Base-by-base conservation (phyloP, 2,888 invertebrate genomes). In the Panopea generosa region DNA sequence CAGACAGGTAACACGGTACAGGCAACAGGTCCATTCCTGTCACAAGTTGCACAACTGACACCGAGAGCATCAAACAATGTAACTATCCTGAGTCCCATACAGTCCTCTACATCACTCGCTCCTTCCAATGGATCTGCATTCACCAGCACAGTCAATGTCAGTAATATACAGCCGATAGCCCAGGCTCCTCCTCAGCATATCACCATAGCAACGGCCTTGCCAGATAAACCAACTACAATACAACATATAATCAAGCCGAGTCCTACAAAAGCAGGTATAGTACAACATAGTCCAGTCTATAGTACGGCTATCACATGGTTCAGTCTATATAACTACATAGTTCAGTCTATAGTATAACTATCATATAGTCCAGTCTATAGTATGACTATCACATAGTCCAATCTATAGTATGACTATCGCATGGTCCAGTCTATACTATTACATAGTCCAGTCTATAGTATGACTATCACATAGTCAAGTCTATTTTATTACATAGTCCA, bases 221-320 rank as follows among this genome's bases (percentile, higher is more conserved):
- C 82, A 18, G 85, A 84, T 57, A 82, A 79, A 52, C 74, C 66
- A 27, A 65, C 61, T 45, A 67, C 79, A 55, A 55, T 74, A 20
- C 61, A 69, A 9, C 73, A 74, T 50, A 72, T 77, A 16, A 79
- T 85, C 29, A 87, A 89, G 72, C 86, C 87, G 11, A 88, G 85
- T 57, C 85, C 87, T 2, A 86, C 88, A 2, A 89, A 88, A 86
- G 87, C 88, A 78, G 88, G 89, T 89, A 67, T 26, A 52, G 20
- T 20, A 7, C 52, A 9, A 9, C 4, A 47, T 16, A 14, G 9
- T 40, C 14, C 9, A 14, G 14, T 40, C 40, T 11, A n/a, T n/a
- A n/a, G n/a, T n/a, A n/a, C n/a, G n/a, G n/a, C n/a, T n/a, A n/a
- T n/a, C n/a, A n/a, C n/a, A n/a, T n/a, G n/a, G n/a, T n/a, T n/a